Percentiles rank a stretch among this genome's conserved stretches.
Evolutionary conservation across 2,888 invertebrate genomes (phyloP).

Genomic region (Platycheirus rosarum): DNA sequence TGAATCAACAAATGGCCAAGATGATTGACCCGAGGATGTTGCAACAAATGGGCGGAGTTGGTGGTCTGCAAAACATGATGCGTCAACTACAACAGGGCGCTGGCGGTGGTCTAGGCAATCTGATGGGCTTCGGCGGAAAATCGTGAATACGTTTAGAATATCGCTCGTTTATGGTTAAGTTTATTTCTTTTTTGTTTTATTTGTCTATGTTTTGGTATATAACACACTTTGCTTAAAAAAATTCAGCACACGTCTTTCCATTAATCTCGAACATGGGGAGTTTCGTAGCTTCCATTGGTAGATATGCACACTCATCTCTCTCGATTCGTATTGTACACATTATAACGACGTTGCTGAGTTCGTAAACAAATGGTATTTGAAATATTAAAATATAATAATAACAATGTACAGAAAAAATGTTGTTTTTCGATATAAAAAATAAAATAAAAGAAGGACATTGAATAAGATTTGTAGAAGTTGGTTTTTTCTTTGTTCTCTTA

Average conservation of each 20-base stretch:
- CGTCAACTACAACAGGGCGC: conserved; percentile 87
- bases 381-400: not conserved
- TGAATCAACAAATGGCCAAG: conserved; percentile 99
- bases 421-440: conserved; percentile 1
- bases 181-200: conserved; percentile 42
- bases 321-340: conserved; percentile 17
- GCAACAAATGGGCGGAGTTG: conserved; percentile 98
- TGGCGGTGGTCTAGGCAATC: conserved; percentile 85
- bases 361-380: not conserved
- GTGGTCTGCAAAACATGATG: conserved; percentile 99
- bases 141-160: conserved; percentile 76
- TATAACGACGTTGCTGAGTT: conserved; percentile 39
- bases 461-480: conserved; percentile 33
- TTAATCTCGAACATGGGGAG: not conserved
- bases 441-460: conserved; percentile 35
- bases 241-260: conserved; percentile 16
- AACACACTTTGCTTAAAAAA: conserved; percentile 27
- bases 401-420: not conserved
- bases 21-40: conserved; percentile 99
- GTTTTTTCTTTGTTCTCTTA: conserved; percentile 41
- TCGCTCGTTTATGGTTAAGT: conserved; percentile 60
- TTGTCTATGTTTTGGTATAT: conserved; percentile 47
- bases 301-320: conserved; percentile 1
- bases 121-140: conserved; percentile 84
- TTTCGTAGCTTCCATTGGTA: not conserved